Evolutionary conservation across 2,888 invertebrate species (phyloP).

Genomic region (Ashinkailepas kermadecensis): DNA sequence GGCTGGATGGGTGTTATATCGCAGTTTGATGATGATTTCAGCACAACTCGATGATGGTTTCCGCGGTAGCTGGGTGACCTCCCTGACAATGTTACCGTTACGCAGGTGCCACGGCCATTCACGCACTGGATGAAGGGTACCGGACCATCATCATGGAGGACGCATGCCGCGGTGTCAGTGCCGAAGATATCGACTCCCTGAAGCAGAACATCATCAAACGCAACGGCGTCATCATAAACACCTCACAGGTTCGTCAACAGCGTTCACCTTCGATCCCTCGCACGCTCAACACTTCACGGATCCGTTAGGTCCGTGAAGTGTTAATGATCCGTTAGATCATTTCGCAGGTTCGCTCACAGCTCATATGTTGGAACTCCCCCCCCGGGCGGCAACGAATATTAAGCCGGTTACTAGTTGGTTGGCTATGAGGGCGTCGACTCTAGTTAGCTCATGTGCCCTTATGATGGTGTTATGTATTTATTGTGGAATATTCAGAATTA

Average conservation of each 20-base stretch:
- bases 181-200: conserved; percentile 74
- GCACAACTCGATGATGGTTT: too few species aligned
- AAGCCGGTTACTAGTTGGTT: too few species aligned
- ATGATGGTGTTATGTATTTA: too few species aligned
- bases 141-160: conserved; percentile 82
- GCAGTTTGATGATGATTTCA: too few species aligned
- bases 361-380: neutral
- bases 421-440: too few species aligned
- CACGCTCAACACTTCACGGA: neutral
- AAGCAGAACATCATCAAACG: conserved; percentile 64
- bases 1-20: too few species aligned
- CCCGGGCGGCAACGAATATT: too few species aligned
- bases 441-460: too few species aligned
- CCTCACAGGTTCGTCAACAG: conserved; percentile 54
- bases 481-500: too few species aligned
- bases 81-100: conserved; percentile 21
- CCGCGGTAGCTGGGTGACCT: too few species aligned
- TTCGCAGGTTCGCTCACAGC: neutral
- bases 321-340: too few species aligned
- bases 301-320: too few species aligned
- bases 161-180: conserved; percentile 79
- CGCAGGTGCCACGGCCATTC: conserved; percentile 74
- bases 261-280: neutral
- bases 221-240: conserved; percentile 71
- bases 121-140: conserved; percentile 81